phyloP scores from a whole-genome alignment of 2,113 vertebrate species.

The Neolamprologus sp. region DNA sequence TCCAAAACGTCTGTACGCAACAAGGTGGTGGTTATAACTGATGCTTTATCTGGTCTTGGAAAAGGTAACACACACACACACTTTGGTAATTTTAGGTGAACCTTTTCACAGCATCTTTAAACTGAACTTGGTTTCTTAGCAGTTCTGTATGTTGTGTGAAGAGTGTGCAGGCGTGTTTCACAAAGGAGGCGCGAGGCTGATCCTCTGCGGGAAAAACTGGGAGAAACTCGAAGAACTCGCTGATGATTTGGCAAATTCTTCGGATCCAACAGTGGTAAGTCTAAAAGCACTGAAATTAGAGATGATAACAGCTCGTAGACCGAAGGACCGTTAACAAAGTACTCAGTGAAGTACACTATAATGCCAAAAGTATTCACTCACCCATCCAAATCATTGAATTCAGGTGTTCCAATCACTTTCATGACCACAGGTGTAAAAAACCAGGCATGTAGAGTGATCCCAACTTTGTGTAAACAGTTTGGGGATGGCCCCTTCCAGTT shows the following conservation, averaged over 20 bases:
- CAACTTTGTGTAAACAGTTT: background rate
- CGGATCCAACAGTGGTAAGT: conserved; percentile 82
- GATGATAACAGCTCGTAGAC: background rate
- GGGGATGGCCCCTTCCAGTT: background rate
- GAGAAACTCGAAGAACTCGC: conserved; percentile 81
- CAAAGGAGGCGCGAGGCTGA: conserved; percentile 80
- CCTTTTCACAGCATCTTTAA: background rate
- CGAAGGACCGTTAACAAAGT: background rate
- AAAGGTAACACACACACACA: conserved; percentile 74
- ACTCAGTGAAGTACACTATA: background rate
- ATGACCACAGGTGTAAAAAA: background rate
- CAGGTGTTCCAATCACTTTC: background rate
- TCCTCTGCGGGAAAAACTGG: conserved; percentile 87
- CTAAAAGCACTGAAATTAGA: background rate
- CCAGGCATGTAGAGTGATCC: background rate
- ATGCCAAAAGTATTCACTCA: background rate
- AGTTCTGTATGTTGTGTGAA: conserved; percentile 21
- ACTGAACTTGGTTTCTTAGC: background rate
- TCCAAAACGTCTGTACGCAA: conserved; percentile 84
- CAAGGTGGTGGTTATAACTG: conserved; percentile 88
- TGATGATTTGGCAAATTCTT: conserved; percentile 73
- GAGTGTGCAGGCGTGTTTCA: conserved; percentile 88
- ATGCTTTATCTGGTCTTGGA: conserved; percentile 84
- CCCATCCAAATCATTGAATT: background rate
- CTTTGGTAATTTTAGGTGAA: background rate